Base-by-base conservation (phyloP, 23 tunicate species). In the Trididemnum miniatum region DNA sequence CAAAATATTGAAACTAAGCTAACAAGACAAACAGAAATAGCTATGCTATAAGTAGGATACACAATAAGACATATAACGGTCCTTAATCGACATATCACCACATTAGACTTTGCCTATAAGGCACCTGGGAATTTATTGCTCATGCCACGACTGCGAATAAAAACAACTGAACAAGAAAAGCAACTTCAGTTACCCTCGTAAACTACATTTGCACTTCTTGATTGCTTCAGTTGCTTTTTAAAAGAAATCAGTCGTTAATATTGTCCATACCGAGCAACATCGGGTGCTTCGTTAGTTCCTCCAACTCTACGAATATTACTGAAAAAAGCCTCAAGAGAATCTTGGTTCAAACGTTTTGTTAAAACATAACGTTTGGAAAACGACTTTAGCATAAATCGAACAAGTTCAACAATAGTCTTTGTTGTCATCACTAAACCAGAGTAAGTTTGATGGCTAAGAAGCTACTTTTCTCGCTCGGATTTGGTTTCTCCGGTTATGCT, bases 281-380 rank as follows among this genome's bases (percentile, higher is more conserved):
- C 75, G 4, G 75, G 75, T 15, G 75, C 75, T 69, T 69, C n/a
- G 75, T 69, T 69, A 25, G 39, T 30, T 33, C 75, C 75, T 5
- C 75, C 75, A 30, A 25, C 75, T 69, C 38, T 69, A 15, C 75
- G 37, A 7, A 69, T 69, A 7, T 31, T 31, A 4, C 7, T 12
- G 26, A 69, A 69, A 69, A 31, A 69, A 31, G 75, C 37, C 38
- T 69, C 38, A 7, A 69, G 75, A 15, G 38, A 37, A 33, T 69
- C 75, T 69, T 69, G 75, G n/a, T 69, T 69, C 22, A 69, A 15
- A 9, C 75, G 75, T 15, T 25, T 20, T 4, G 75, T 5, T 25
- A 69, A 34, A 15, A 69, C 75, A 33, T 69, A 69, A 2, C 37
- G 27, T 15, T 7, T 32, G 39, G 75, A 37, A 25, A 20, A 15